Evolutionary conservation across 2,797 vertebrate species (phyloP), one percentile per base, ranked within the genome.

Genomic region (Sebastes minor): DNA sequence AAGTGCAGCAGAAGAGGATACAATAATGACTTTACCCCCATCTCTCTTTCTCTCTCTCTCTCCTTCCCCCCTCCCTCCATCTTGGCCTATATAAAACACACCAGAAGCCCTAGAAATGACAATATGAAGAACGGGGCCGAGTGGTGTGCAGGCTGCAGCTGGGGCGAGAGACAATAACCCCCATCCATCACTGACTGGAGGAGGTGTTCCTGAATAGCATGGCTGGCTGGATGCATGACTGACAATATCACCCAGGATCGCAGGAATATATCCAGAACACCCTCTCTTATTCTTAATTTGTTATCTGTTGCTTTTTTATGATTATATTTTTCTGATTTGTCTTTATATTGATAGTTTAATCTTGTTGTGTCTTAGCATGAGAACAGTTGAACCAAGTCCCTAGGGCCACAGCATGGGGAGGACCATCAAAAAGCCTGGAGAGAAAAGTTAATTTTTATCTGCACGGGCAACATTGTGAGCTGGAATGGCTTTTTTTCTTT

Each of bases 21-120:
- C 18, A 68, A 52, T 5, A 61, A 46, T 46, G 8, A 57, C n/a
- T 59, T 18, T 5, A 18, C 32, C 25, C 5, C 16, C 5, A n/a
- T 67, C 32, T 33, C 30, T 70, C 52, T 60, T 12, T 12, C 33
- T 35, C 35, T 38, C 12, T 32, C 30, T 38, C 35, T 38, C 35
- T 52, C n/a, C n/a, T 25, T 56, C 33, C 32, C 22, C 30, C 32
- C 25, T 49, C 30, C 61, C 76, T 76, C 79, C 86, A 74, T 86
- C 56, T 86, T 93, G 93, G 78, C 93, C 94, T 89, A 95, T 57
- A 94, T 94, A 88, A 86, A 78, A 69, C 55, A 60, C 70, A 49
- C 75, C 16, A 22, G 68, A 83, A 93, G 91, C 61, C 85, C 92
- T 83, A 86, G 89, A 93, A 88, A 91, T 88, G 88, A 91, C 89